Percentiles rank a stretch among this genome's conserved stretches.
These are phyloP conservation scores for Caenorhabditis sp. DNA, from an alignment of 2,888 invertebrate species.

Conservation along the genomic window DNA sequence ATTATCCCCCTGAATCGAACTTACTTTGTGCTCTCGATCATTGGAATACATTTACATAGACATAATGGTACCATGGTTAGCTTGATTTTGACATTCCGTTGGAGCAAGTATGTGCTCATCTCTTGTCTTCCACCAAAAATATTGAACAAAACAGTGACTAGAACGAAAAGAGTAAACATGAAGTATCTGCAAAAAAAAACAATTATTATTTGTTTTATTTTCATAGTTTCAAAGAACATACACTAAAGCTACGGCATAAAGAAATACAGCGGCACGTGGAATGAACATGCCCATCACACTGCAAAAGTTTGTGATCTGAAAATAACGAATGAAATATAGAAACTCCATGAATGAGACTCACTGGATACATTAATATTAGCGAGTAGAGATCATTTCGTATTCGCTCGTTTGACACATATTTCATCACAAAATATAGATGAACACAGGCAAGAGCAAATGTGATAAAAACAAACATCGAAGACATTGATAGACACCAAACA, in stretches of 20 bases:
- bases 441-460: slow-evolving; percentile 57
- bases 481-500: slow-evolving; percentile 50
- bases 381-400: slow-evolving; percentile 68
- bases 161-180: slow-evolving; percentile 69
- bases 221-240: slow-evolving; percentile 32
- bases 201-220: neutral
- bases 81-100: slow-evolving; percentile 41
- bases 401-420: slow-evolving; percentile 65
- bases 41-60: slow-evolving; percentile 49
- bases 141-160: slow-evolving; percentile 66
- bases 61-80: slow-evolving; percentile 56
- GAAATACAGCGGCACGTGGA: slow-evolving; percentile 65
- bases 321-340: neutral
- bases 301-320: slow-evolving; percentile 63
- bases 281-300: slow-evolving; percentile 67
- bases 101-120: slow-evolving; percentile 57
- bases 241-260: slow-evolving; percentile 68
- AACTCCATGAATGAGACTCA: slow-evolving; percentile 25
- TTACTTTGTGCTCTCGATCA: slow-evolving; percentile 46
- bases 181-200: slow-evolving; percentile 54
- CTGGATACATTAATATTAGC: slow-evolving; percentile 67
- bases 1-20: too few species aligned
- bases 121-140: slow-evolving; percentile 64
- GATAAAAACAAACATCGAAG: slow-evolving; percentile 53
- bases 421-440: slow-evolving; percentile 64